These are phyloP conservation scores for Erebia aethiops DNA, from an alignment of 2,888 invertebrate genomes.

Conservation along the genomic window DNA sequence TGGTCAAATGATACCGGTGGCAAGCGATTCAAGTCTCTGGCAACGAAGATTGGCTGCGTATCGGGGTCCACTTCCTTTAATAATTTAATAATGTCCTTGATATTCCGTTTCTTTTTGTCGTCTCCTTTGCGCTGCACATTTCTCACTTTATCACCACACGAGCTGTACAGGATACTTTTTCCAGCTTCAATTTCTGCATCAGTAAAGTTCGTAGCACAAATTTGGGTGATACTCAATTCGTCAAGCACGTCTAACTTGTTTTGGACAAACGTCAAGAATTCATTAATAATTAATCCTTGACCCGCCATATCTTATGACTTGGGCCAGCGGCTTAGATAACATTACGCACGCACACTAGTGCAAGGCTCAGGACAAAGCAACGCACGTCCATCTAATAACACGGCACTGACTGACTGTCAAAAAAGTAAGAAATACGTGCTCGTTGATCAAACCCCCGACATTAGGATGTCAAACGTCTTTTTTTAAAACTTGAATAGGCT, in stretches of 20 bases:
- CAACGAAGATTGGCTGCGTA: neutral
- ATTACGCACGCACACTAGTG: too few relatives aligned
- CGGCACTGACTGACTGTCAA: neutral
- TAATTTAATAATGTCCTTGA: neutral
- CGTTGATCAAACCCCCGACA: too few relatives aligned
- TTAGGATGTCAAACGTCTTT: too few relatives aligned
- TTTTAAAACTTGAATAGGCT: too few relatives aligned
- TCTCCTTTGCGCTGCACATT: neutral
- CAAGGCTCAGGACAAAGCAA: too few relatives aligned
- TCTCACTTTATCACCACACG: neutral
- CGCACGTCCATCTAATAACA: too few relatives aligned
- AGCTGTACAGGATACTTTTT: neutral
- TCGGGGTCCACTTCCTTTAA: neutral
- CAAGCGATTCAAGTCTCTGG: neutral
- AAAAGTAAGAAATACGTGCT: too few relatives aligned
- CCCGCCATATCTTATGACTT: too few relatives aligned
- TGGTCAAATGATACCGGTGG: slow-evolving; percentile 3
- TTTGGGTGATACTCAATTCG: neutral
- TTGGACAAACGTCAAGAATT: slow-evolving; percentile 5
- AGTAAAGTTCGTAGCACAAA: neutral
- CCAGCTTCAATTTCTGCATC: neutral
- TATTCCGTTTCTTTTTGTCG: neutral
- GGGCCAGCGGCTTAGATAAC: too few relatives aligned
- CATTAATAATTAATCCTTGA: neutral
- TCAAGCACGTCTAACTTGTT: slow-evolving; percentile 3